Evolutionary conservation across 2,113 vertebrate genomes (phyloP).

Genomic region (Larimichthys polyactis): DNA sequence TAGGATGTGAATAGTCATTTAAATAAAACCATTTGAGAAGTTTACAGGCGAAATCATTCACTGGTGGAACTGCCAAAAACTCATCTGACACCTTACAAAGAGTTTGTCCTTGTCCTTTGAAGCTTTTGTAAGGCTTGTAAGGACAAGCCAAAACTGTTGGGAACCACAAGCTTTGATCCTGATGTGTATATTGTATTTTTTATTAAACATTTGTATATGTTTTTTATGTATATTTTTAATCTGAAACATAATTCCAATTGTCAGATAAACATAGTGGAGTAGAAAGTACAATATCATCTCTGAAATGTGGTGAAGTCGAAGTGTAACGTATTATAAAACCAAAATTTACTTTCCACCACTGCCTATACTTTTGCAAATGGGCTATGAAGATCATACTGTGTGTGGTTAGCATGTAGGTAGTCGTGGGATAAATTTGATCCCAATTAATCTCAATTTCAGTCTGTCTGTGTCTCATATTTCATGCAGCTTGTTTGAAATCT

Average conservation of each 20-base stretch:
- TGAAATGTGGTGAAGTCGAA: neutral
- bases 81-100: neutral
- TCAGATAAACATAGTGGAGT: neutral
- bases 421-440: neutral
- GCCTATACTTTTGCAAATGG: neutral
- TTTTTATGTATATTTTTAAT: neutral
- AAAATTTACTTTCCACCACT: neutral
- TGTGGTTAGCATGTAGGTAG: neutral
- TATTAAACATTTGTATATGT: neutral
- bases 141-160: neutral
- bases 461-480: neutral
- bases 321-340: neutral
- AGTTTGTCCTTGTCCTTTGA: too few relatives aligned
- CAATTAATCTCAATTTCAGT: neutral
- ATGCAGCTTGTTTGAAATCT: constrained; percentile 8
- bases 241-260: neutral
- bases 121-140: too few relatives aligned
- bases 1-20: neutral
- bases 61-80: too few relatives aligned
- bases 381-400: neutral
- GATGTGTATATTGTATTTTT: too few relatives aligned
- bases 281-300: neutral
- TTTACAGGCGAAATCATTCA: neutral
- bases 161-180: neutral
- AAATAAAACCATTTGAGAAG: neutral